These are phyloP conservation scores for Caenorhabditis auriculariae DNA, from an alignment of 2,888 invertebrate species.

Conservation along the genomic window DNA sequence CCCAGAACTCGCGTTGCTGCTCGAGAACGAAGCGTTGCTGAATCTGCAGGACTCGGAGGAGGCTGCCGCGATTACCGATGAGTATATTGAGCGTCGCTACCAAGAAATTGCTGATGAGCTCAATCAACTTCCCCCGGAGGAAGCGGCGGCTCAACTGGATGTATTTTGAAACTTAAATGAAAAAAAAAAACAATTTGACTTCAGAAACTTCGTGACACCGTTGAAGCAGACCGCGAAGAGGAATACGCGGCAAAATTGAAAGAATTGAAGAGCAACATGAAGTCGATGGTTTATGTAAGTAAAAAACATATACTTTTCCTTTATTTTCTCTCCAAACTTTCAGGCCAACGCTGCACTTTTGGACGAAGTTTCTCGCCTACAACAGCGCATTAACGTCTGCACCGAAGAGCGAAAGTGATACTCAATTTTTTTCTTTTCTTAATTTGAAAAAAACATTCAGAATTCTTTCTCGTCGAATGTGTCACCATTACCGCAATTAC, in stretches of 20 bases:
- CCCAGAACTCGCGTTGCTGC: too few relatives aligned
- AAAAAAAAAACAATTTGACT: too few relatives aligned
- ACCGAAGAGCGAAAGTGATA: slow-evolving; percentile 10
- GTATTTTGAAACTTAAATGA: too few relatives aligned
- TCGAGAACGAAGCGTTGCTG: too few relatives aligned
- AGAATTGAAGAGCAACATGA: neutral
- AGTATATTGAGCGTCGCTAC: too few relatives aligned
- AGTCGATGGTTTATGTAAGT: slow-evolving; percentile 7
- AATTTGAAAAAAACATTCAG: neutral
- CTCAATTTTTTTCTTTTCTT: neutral
- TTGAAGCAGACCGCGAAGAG: slow-evolving; percentile 1
- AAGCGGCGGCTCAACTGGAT: too few relatives aligned
- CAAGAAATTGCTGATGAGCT: too few relatives aligned
- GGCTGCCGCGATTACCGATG: too few relatives aligned
- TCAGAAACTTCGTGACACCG: too few relatives aligned
- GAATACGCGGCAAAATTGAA: slow-evolving; percentile 5
- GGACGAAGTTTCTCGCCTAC: slow-evolving; percentile 10
- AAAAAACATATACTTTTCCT: neutral
- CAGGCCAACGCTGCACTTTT: slow-evolving; percentile 8
- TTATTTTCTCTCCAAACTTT: neutral
- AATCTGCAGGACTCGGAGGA: too few relatives aligned
- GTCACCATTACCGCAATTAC: slow-evolving; percentile 13
- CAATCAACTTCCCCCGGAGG: too few relatives aligned
- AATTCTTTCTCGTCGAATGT: slow-evolving; percentile 9
- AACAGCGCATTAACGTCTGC: slow-evolving; percentile 1